Percentiles rank a stretch among this genome's conserved stretches.
Conservation (phyloP, 2,888 invertebrate genomes). For the Xestia c-nigrum region DNA sequence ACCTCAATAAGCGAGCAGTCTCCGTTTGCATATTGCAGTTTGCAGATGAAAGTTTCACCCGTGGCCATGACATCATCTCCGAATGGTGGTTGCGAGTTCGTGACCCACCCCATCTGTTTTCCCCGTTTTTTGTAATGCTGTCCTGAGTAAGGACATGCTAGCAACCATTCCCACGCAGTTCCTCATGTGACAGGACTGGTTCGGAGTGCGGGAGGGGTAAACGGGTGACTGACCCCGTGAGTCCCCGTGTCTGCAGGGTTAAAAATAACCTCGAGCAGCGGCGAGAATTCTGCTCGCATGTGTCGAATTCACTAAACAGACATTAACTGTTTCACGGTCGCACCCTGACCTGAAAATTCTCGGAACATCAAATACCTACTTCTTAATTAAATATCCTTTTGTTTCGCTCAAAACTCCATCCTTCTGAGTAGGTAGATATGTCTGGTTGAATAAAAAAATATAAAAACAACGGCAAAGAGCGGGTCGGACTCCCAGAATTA, state of each 20-base stretch:
- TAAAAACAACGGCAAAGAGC: neutral
- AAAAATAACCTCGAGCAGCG: constrained; percentile 88
- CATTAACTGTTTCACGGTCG: constrained; percentile 90
- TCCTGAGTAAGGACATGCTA: constrained; percentile 76
- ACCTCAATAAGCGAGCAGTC: neutral
- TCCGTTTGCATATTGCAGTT: constrained; percentile 22
- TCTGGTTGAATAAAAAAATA: neutral
- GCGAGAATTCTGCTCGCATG: constrained; percentile 89
- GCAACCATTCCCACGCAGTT: constrained; percentile 88
- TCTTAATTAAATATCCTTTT: constrained; percentile 20
- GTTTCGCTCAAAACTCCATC: constrained; percentile 28
- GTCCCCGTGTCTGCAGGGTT: constrained; percentile 89
- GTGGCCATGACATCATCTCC: constrained; percentile 53
- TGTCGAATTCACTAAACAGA: constrained; percentile 90
- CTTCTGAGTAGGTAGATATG: neutral
- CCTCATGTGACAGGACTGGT: constrained; percentile 89
- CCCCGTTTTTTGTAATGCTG: constrained; percentile 71
- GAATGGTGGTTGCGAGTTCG: constrained; percentile 42
- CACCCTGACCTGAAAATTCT: constrained; percentile 87
- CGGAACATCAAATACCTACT: constrained; percentile 69
- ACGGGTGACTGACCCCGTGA: constrained; percentile 89
- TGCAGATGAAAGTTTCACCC: constrained; percentile 25
- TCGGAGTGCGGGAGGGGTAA: constrained; percentile 85
- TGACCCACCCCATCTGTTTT: constrained; percentile 65
- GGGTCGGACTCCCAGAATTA: neutral